A percentile compares a stretch with the other conserved stretches of the same genome.
Conservation (phyloP, 2,797 vertebrate genomes). For the Eurystomus glaucurus region DNA sequence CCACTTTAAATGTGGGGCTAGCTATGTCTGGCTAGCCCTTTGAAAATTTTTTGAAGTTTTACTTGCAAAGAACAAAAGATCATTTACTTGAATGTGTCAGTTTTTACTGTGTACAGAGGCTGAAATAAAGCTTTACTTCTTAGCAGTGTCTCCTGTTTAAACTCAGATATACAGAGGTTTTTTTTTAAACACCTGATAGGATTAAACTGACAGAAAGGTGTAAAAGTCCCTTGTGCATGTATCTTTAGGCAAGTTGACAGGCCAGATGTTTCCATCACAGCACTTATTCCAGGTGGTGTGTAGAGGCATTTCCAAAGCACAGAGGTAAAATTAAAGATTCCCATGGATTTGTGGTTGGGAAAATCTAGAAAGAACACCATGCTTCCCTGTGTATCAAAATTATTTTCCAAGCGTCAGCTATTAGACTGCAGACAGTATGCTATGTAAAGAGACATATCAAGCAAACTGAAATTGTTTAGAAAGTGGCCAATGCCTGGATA, state of each 20-base stretch:
- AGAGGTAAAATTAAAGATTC: background rate
- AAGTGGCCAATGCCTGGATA: background rate
- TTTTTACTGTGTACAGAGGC: rapidly evolving
- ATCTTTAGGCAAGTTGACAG: background rate
- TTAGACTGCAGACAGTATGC: background rate
- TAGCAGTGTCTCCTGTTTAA: background rate
- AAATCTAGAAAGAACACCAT: background rate
- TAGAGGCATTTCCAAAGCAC: background rate
- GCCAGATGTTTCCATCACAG: background rate
- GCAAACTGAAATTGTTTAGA: background rate
- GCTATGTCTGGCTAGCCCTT: background rate
- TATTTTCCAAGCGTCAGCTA: background rate
- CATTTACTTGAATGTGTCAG: background rate
- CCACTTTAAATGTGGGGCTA: background rate
- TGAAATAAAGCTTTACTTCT: background rate
- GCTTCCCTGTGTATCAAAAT: background rate
- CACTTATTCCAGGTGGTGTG: background rate
- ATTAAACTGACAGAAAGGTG: background rate
- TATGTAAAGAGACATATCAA: background rate
- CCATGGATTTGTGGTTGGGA: background rate
- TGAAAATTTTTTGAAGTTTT: background rate
- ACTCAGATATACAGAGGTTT: background rate
- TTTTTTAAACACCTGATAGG: background rate
- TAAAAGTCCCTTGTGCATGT: background rate
- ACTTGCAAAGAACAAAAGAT: background rate